A percentile compares a stretch with the other conserved stretches of the same genome.
These are phyloP conservation scores for Danio aesculapii DNA, from an alignment of 2,797 vertebrate species.

Conservation along the genomic window DNA sequence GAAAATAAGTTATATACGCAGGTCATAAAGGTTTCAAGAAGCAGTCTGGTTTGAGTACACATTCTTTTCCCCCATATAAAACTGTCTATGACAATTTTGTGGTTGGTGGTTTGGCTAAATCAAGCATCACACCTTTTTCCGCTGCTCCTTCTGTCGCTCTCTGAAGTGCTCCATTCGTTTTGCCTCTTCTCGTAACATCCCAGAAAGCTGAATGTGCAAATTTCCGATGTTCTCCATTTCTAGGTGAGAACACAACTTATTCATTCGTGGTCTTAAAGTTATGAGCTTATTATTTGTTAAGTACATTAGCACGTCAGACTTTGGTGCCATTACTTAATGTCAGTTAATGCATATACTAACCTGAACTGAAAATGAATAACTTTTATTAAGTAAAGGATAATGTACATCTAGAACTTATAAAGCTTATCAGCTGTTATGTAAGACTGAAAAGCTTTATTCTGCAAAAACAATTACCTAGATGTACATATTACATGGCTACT, in stretches of 20 bases:
- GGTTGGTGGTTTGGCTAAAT: neutral
- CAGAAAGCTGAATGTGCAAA: conserved; percentile 89
- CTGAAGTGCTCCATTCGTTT: conserved; percentile 91
- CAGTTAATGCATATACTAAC: no score
- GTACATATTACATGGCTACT: no score
- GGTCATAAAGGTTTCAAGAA: neutral
- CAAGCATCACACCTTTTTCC: conserved; percentile 85
- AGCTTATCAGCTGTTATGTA: no score
- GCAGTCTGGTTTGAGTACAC: neutral
- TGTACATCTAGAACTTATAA: no score
- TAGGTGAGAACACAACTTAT: conserved; percentile 62
- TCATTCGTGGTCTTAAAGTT: neutral
- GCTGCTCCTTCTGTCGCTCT: conserved; percentile 94
- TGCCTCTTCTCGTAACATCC: conserved; percentile 85
- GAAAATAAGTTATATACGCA: conserved; percentile 11
- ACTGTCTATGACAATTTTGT: neutral
- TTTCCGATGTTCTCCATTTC: conserved; percentile 92
- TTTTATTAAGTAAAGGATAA: no score
- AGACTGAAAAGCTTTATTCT: no score
- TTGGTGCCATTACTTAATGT: no score
- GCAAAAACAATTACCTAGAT: no score
- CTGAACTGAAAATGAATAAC: no score
- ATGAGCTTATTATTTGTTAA: no score
- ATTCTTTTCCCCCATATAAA: neutral
- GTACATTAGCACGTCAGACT: no score